Percentiles rank a stretch among this genome's conserved stretches.
phyloP scores from a whole-genome alignment of 2,888 invertebrate species.

The Schizotus pectinicornis region DNA sequence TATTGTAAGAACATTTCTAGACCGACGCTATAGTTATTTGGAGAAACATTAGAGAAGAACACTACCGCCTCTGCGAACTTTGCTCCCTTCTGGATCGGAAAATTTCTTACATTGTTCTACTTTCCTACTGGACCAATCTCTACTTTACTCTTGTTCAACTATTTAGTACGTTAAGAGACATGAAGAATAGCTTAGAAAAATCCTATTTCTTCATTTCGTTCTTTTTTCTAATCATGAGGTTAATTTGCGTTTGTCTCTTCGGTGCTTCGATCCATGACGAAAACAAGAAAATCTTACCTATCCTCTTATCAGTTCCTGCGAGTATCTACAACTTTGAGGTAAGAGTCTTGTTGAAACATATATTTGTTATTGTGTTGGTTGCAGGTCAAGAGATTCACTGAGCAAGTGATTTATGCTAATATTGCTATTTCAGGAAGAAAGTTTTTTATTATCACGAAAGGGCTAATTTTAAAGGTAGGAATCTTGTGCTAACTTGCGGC shows the following conservation, averaged over 20 bases:
- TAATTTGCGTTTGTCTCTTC: constrained; percentile 6
- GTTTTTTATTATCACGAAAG: constrained; percentile 61
- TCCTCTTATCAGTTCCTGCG: background rate
- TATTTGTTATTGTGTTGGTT: constrained; percentile 30
- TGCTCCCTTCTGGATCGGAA: constrained; percentile 1
- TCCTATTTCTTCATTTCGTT: constrained; percentile 4
- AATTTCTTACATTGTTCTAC: constrained; percentile 5
- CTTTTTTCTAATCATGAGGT: constrained; percentile 2
- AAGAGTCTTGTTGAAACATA: background rate
- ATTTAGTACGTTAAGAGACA: background rate
- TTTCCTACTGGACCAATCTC: constrained; percentile 3
- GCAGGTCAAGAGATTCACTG: constrained; percentile 64
- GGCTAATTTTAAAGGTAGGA: constrained; percentile 44
- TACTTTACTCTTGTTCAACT: constrained; percentile 12
- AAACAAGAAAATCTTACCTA: constrained; percentile 2
- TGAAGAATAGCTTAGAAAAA: background rate
- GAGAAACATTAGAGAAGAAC: constrained; percentile 12
- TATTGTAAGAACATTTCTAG: constrained; percentile 1
- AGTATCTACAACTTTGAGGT: constrained; percentile 8
- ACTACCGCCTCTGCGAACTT: background rate
- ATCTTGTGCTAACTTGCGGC: background rate
- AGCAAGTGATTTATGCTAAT: constrained; percentile 62
- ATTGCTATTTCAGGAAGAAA: constrained; percentile 65
- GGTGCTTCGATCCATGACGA: constrained; percentile 4
- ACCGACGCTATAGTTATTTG: constrained; percentile 1